phyloP scores from a whole-genome alignment of 2,113 vertebrate genomes.

The Mesembrinibis cayennensis region DNA sequence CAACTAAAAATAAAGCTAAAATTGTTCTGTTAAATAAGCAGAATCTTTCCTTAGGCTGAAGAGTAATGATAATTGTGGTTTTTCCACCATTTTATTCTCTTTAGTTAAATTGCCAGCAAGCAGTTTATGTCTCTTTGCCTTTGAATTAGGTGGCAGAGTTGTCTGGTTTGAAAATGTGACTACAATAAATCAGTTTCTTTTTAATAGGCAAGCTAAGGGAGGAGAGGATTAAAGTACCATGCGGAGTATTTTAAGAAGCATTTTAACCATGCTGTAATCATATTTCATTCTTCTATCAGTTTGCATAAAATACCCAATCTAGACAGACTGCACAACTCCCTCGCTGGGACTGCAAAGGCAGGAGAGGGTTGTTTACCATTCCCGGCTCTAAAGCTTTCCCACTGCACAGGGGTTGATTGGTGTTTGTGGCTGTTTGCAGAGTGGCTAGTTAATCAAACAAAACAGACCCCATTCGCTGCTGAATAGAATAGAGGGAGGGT shows the following conservation, averaged over 20 bases:
- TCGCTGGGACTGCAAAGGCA: neutral
- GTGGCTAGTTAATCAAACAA: constrained; percentile 42
- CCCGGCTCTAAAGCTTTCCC: neutral
- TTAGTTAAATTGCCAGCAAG: constrained; percentile 25
- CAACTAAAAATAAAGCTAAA: constrained; percentile 18
- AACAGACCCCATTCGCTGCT: neutral
- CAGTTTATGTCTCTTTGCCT: neutral
- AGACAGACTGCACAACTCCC: neutral
- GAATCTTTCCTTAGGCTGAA: neutral
- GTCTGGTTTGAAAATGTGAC: constrained; percentile 18
- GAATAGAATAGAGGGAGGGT: neutral
- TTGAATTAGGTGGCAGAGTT: constrained; percentile 21
- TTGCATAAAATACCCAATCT: neutral
- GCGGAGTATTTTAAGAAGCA: neutral
- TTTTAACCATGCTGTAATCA: constrained; percentile 22
- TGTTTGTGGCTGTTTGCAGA: constrained; percentile 49
- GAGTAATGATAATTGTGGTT: neutral
- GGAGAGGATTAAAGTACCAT: constrained; percentile 3
- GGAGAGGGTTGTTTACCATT: constrained; percentile 29
- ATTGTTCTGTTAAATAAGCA: constrained; percentile 45
- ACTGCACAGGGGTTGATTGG: neutral
- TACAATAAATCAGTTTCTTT: constrained; percentile 34
- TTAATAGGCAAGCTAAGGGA: neutral
- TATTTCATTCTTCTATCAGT: constrained; percentile 19
- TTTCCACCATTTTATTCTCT: constrained; percentile 1